These are phyloP conservation scores for Entelurus aequoreus DNA, from an alignment of 2,113 vertebrate genomes.

Conservation along the genomic window DNA sequence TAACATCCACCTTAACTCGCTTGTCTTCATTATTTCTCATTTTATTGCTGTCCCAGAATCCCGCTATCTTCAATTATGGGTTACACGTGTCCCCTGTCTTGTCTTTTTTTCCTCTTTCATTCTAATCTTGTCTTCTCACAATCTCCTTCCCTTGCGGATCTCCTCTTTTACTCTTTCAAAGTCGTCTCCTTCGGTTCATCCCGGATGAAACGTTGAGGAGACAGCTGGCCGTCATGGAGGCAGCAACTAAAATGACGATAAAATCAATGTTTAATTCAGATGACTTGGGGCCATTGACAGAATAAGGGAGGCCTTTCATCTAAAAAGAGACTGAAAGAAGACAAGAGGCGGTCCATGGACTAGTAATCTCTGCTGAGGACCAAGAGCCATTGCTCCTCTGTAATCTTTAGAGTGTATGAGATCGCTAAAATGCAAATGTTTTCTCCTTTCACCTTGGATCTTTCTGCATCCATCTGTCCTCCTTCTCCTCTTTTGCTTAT, in stretches of 20 bases:
- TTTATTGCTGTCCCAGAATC: slow-evolving; percentile 64
- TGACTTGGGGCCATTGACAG: slow-evolving; percentile 74
- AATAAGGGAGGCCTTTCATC: slow-evolving; percentile 75
- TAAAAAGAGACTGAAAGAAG: slow-evolving; percentile 68
- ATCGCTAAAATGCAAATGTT: slow-evolving; percentile 15
- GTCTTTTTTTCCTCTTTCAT: slow-evolving; percentile 47
- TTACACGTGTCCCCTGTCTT: slow-evolving; percentile 31
- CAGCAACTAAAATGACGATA: slow-evolving; percentile 70
- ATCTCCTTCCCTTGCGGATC: slow-evolving; percentile 14
- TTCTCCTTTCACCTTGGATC: slow-evolving; percentile 16
- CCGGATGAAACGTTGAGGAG: slow-evolving; percentile 39
- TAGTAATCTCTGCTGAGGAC: slow-evolving; percentile 56
- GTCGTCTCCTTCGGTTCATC: slow-evolving; percentile 26
- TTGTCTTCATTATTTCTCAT: slow-evolving; percentile 55
- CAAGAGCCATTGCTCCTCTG: slow-evolving; percentile 24
- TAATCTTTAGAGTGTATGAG: slow-evolving; percentile 14
- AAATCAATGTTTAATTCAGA: slow-evolving; percentile 80
- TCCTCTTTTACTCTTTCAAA: slow-evolving; percentile 42
- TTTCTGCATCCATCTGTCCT: slow-evolving; percentile 19
- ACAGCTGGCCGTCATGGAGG: slow-evolving; percentile 44
- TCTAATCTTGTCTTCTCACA: slow-evolving; percentile 47
- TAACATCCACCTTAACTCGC: slow-evolving; percentile 47
- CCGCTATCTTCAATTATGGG: slow-evolving; percentile 52
- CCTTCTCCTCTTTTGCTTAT: slow-evolving; percentile 6
- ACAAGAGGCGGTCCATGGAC: slow-evolving; percentile 63